Base-by-base conservation (phyloP, 2,888 invertebrate genomes). In the Esperia sulphurella region DNA sequence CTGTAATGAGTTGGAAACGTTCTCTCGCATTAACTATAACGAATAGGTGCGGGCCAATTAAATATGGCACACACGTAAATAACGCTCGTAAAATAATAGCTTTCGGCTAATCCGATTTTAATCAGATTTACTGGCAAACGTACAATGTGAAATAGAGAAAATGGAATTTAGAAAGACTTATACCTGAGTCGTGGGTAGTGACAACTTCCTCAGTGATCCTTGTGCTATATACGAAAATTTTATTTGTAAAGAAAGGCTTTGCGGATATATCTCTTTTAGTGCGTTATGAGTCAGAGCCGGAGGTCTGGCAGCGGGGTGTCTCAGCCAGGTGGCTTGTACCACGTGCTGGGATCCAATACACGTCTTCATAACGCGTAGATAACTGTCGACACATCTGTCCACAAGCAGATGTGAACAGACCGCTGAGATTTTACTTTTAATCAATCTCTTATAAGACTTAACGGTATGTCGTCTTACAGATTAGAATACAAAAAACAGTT, bases 1-100 rank as follows among this genome's bases (percentile, higher is more conserved):
- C 72, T 53, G 71, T 84, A 86, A 87, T 84, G 83, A 83, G 71
- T 82, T 76, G 73, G 71, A 78, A 80, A 80, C 73, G 78, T 75
- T 78, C 72, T 55, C 65, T 75, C 68, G 68, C 68, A 77, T 79
- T 77, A 75, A 75, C 71, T 71, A 71, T 77, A 78, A 75, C 73
- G 72, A 79, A 80, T 81, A 82, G 75, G 71, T 71, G 72, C 66
- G 59, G 67, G 65, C 76, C 82, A 83, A 83, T 83, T 83, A 79
- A 79, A 78, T 79, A 78, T 76, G 70, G 76, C 67, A 78, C 73
- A 75, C 71, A 79, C 71, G 79, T 80, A 79, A 80, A 81, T 81
- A 73, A 77, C 58, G 62, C 60, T 72, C 65, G 69, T 74, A 69
- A 75, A 75, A 70, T 70, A 59, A 76, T 73, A 68, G 69, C 72